Conservation (phyloP, 2,113 vertebrate species). For the Alethe diademata region DNA sequence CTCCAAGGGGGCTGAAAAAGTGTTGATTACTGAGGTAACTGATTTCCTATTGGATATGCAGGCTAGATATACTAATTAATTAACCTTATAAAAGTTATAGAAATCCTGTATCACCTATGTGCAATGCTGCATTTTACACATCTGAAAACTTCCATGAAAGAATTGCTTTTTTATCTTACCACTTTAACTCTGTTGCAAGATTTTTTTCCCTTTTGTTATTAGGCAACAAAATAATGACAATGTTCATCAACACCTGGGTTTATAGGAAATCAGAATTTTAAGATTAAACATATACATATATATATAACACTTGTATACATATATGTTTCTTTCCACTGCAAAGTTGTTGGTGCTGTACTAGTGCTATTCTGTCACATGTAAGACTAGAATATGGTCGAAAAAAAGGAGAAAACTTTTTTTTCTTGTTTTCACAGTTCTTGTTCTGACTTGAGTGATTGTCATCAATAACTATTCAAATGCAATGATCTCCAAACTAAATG, state of each 20-base stretch:
- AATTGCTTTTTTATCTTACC: not conserved
- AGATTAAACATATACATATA: accelerated
- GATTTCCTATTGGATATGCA: not conserved
- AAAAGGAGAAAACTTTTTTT: not conserved
- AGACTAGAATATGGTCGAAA: not conserved
- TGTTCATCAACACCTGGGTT: not conserved
- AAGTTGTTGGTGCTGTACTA: not conserved
- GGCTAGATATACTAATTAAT: not conserved
- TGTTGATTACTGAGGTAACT: not conserved
- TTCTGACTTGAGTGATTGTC: not conserved
- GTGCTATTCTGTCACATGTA: not conserved
- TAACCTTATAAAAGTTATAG: not conserved
- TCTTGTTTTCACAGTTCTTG: not conserved
- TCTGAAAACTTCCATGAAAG: not conserved
- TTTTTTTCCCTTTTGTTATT: not conserved
- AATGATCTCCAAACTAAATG: not conserved
- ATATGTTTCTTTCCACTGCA: not conserved
- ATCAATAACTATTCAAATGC: not conserved
- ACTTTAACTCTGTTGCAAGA: not conserved
- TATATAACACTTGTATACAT: not conserved
- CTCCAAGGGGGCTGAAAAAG: not conserved
- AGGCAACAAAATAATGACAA: not conserved
- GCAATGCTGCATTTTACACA: not conserved
- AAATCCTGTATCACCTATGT: not conserved
- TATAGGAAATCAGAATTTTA: not conserved